phyloP scores from a whole-genome alignment of 2,113 vertebrate genomes.

The Istiophorus platypterus region DNA sequence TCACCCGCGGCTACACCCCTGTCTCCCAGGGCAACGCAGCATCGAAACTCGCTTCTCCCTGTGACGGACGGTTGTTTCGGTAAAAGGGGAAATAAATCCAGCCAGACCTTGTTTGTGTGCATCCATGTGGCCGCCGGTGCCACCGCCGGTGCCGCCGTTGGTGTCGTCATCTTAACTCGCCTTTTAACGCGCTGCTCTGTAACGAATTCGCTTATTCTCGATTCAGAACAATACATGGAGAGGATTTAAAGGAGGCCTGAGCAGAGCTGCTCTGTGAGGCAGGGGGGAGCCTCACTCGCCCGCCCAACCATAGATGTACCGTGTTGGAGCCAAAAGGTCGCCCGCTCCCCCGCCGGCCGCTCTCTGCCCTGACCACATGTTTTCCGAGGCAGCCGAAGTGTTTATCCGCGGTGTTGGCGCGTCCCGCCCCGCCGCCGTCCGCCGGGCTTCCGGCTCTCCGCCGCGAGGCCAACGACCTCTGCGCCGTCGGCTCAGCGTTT shows the following conservation, averaged over 20 bases:
- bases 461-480: not conserved
- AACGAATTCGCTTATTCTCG: not conserved
- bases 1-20: too few species aligned
- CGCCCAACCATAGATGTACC: too few species aligned
- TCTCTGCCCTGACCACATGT: conserved; percentile 8
- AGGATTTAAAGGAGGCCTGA: not conserved
- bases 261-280: not conserved
- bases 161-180: too few species aligned
- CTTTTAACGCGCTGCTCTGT: too few species aligned
- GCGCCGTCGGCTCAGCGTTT: not conserved
- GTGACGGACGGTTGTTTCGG: not conserved
- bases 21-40: too few species aligned
- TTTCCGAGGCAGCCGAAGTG: not conserved
- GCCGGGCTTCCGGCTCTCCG: not conserved
- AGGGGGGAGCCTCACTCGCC: too few species aligned
- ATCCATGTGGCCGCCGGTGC: too few species aligned
- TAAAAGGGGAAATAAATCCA: not conserved
- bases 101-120: not conserved
- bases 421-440: not conserved
- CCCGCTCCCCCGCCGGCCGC: not conserved
- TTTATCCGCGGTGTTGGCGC: not conserved
- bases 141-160: too few species aligned
- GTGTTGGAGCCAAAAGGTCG: conserved; percentile 9
- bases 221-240: not conserved
- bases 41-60: too few species aligned